Conservation (phyloP, 1,140 invertebrate genomes). For the Rhizoglyphus robini region DNA sequence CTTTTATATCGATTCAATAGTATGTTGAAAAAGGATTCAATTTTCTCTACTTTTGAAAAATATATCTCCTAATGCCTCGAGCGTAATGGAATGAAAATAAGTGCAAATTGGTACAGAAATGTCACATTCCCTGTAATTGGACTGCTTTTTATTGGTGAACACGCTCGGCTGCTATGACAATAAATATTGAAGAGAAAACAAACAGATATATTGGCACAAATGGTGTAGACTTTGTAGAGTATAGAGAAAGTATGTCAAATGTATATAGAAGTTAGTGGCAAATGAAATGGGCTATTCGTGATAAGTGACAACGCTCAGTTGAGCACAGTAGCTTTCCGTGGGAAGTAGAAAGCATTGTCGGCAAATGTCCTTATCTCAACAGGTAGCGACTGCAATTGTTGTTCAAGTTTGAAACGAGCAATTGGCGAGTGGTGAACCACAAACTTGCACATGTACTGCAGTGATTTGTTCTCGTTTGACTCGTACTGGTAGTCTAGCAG, state of each 20-base stretch:
- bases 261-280: too few species aligned
- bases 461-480: constrained; percentile 17
- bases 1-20: too few species aligned
- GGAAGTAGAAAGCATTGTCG: neutral
- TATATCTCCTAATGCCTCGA: too few species aligned
- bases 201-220: neutral
- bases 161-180: too few species aligned
- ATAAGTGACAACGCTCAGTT: neutral
- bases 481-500: neutral
- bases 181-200: too few species aligned
- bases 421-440: constrained; percentile 48
- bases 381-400: neutral
- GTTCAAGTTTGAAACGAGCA: neutral
- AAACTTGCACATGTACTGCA: constrained; percentile 61
- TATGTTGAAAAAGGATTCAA: too few species aligned
- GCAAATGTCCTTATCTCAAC: neutral
- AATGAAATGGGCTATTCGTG: neutral
- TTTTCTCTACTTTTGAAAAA: too few species aligned
- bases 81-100: too few species aligned
- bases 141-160: too few species aligned
- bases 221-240: too few species aligned
- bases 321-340: neutral
- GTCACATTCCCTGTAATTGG: too few species aligned
- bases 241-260: neutral
- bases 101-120: too few species aligned